Percentiles rank a stretch among this genome's conserved stretches.
Evolutionary conservation across 2,888 invertebrate genomes (phyloP).

Genomic region (Hydropsyche betteni): DNA sequence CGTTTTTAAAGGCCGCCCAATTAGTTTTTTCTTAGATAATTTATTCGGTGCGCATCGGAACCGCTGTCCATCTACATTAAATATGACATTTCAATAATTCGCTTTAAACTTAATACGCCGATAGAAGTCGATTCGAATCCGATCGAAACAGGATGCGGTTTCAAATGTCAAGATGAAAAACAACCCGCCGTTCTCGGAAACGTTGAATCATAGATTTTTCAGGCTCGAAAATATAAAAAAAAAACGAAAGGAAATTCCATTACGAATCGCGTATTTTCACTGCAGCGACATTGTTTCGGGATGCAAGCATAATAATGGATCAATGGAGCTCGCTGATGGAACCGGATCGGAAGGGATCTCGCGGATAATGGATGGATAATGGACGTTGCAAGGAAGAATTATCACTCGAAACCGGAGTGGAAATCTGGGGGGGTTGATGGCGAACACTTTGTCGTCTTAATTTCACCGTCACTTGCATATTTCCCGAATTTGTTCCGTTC

Average conservation of each 20-base stretch:
- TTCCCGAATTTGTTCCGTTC: conserved; percentile 28
- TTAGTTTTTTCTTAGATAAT: too few relatives aligned
- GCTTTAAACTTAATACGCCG: too few relatives aligned
- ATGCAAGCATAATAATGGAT: conserved; percentile 10
- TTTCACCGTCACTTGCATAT: conserved; percentile 38
- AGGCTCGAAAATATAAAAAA: too few relatives aligned
- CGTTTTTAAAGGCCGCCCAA: too few relatives aligned
- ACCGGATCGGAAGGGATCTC: conserved; percentile 43
- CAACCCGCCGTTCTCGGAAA: background rate
- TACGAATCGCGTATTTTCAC: background rate
- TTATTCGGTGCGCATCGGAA: too few relatives aligned
- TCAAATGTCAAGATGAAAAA: conserved; percentile 29
- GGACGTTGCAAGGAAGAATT: conserved; percentile 37
- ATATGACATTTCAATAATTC: too few relatives aligned
- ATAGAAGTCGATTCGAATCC: too few relatives aligned
- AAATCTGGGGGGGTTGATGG: conserved; percentile 1
- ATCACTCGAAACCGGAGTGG: conserved; percentile 14
- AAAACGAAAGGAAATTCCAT: background rate
- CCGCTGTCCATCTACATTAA: too few relatives aligned
- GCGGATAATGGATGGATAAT: conserved; percentile 46
- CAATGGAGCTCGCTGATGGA: conserved; percentile 23
- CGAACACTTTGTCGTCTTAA: conserved; percentile 33
- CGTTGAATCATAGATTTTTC: background rate
- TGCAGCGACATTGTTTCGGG: background rate
- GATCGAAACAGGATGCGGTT: conserved; percentile 25